Evolutionary conservation across 2,888 invertebrate genomes (phyloP).

Genomic region (Epicampocera succincta): DNA sequence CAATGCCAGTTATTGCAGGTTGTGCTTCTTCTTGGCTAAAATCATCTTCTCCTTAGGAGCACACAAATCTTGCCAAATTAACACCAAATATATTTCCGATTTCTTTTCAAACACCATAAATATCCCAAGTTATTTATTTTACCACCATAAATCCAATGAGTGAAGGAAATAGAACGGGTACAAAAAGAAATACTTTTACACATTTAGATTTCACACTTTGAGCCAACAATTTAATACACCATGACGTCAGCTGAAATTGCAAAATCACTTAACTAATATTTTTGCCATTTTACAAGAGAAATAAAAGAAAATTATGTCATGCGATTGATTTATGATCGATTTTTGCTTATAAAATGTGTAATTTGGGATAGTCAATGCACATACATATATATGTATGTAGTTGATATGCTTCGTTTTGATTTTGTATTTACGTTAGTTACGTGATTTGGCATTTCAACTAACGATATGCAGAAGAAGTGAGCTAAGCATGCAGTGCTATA

Average conservation of each 20-base stretch:
- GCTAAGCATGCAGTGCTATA: constrained; percentile 76
- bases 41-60: constrained; percentile 15
- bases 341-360: too few species aligned
- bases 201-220: background rate
- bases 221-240: too few species aligned
- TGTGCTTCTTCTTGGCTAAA: constrained; percentile 1
- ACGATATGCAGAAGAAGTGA: background rate
- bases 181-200: background rate
- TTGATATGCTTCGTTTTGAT: too few species aligned
- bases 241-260: too few species aligned
- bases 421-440: too few species aligned
- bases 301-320: too few species aligned
- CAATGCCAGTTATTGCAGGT: constrained; percentile 19
- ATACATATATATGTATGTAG: too few species aligned
- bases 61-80: constrained; percentile 62
- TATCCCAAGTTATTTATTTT: constrained; percentile 66
- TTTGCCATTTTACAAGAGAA: too few species aligned
- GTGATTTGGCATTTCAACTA: too few species aligned
- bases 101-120: constrained; percentile 62
- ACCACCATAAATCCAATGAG: constrained; percentile 70
- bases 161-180: background rate
- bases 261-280: too few species aligned
- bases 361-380: too few species aligned
- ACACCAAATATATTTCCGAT: constrained; percentile 66
- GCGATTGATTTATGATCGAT: too few species aligned